These are phyloP conservation scores for Hirtodrosophila cameraria DNA, from an alignment of 2,888 invertebrate species.

Conservation along the genomic window DNA sequence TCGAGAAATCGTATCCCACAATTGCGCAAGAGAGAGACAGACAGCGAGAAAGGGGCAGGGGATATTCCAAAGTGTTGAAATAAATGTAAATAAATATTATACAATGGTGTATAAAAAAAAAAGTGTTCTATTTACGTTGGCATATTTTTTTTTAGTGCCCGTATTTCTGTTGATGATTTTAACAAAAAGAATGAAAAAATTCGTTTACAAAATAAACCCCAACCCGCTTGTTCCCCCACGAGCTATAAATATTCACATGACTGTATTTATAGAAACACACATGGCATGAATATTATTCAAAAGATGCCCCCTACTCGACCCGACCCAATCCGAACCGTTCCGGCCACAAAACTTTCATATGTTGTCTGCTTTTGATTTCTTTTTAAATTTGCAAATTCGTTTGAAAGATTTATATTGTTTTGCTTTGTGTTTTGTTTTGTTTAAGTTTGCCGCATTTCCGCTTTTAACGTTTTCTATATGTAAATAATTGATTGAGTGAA, in stretches of 20 bases:
- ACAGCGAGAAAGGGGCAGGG: not conserved
- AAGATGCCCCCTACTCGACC: not conserved
- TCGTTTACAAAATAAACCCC: not conserved
- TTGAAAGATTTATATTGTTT: slow-evolving; percentile 55
- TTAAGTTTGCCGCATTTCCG: slow-evolving; percentile 31
- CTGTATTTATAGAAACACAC: slow-evolving; percentile 54
- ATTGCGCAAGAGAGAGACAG: slow-evolving; percentile 43
- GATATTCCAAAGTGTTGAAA: slow-evolving; percentile 47
- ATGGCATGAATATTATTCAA: slow-evolving; percentile 31
- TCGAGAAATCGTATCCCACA: slow-evolving; percentile 33
- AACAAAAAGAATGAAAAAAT: not conserved
- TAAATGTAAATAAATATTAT: slow-evolving; percentile 47
- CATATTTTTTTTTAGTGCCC: slow-evolving; percentile 13
- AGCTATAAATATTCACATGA: slow-evolving; percentile 38
- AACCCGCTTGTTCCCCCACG: not conserved
- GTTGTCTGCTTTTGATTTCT: slow-evolving; percentile 5
- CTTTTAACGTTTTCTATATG: not conserved
- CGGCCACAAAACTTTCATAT: slow-evolving; percentile 9
- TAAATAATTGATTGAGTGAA: slow-evolving; percentile 40
- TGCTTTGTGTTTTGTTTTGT: not conserved
- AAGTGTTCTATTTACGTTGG: slow-evolving; percentile 1
- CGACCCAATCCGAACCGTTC: not conserved
- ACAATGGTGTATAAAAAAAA: not conserved
- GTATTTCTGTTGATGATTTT: too few species aligned
- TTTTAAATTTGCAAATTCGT: slow-evolving; percentile 42